These are phyloP conservation scores for Oncorhynchus masou DNA, from an alignment of 2,113 vertebrate species.

Conservation along the genomic window DNA sequence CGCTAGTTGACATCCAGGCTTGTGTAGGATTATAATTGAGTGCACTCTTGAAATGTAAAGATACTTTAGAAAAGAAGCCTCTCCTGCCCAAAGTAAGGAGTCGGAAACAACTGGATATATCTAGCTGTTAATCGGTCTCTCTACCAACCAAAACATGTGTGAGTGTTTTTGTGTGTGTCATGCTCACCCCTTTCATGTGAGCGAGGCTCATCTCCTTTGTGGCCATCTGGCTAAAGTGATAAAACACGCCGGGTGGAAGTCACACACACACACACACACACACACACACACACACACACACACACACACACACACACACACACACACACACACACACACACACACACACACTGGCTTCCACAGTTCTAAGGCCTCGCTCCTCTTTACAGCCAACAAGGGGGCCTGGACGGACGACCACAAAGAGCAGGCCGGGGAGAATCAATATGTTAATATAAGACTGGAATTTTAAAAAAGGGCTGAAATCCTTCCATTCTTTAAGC, in stretches of 20 bases:
- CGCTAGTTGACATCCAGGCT: too few species aligned
- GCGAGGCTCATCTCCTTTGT: not conserved
- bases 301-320: not conserved
- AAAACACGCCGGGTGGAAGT: not conserved
- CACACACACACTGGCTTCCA: not conserved
- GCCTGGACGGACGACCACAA: not conserved
- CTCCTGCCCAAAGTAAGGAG: not conserved
- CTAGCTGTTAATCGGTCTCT: not conserved
- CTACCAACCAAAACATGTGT: not conserved
- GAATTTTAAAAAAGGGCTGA: not conserved
- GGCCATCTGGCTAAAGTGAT: slow-evolving; percentile 8
- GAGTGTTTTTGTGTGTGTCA: not conserved
- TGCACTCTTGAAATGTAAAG: not conserved
- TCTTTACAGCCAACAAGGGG: not conserved
- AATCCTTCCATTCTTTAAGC: slow-evolving; percentile 8
- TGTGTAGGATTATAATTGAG: not conserved
- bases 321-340: not conserved
- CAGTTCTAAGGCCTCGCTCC: not conserved
- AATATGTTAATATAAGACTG: slow-evolving; percentile 16
- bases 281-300: not conserved
- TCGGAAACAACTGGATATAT: not conserved
- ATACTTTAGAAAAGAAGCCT: not conserved
- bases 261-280: not conserved
- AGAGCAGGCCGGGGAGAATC: slow-evolving; percentile 1
- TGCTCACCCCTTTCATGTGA: slow-evolving; percentile 3